These are phyloP conservation scores for Sympetrum striolatum DNA, from an alignment of 2,888 invertebrate species.

Conservation along the genomic window DNA sequence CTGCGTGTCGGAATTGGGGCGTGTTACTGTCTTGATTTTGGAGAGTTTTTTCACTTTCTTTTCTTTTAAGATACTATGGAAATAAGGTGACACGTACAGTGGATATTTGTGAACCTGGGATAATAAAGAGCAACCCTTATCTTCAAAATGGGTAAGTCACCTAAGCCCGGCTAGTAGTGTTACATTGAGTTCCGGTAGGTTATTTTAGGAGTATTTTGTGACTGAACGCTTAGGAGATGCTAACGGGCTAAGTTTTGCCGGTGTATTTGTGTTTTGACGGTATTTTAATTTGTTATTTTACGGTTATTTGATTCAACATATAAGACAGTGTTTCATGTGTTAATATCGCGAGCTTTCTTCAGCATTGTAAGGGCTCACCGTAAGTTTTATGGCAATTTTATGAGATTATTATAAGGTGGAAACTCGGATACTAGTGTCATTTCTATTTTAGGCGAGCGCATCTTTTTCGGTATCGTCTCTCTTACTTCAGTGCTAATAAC, in stretches of 20 bases:
- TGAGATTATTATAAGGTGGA: not conserved
- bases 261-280: not conserved
- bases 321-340: not conserved
- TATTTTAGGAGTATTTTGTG: conserved; percentile 12
- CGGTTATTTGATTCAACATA: not conserved
- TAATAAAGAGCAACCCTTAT: conserved; percentile 28
- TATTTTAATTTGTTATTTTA: not conserved
- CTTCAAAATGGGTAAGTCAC: conserved; percentile 43
- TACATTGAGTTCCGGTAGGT: conserved; percentile 22
- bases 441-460: not conserved
- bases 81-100: conserved; percentile 37
- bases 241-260: not conserved
- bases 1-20: conserved; percentile 31
- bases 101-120: conserved; percentile 42
- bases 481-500: not conserved
- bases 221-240: not conserved
- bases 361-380: too few species aligned
- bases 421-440: not conserved
- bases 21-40: conserved; percentile 19
- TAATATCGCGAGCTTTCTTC: not conserved
- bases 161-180: conserved; percentile 31
- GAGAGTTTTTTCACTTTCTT: conserved; percentile 6
- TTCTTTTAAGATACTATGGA: conserved; percentile 38
- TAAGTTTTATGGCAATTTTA: too few species aligned
- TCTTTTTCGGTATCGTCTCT: not conserved